A percentile compares a stretch with the other conserved stretches of the same genome.
These are phyloP conservation scores for Paradisaea rubra DNA, from an alignment of 2,113 vertebrate species.

Conservation along the genomic window DNA sequence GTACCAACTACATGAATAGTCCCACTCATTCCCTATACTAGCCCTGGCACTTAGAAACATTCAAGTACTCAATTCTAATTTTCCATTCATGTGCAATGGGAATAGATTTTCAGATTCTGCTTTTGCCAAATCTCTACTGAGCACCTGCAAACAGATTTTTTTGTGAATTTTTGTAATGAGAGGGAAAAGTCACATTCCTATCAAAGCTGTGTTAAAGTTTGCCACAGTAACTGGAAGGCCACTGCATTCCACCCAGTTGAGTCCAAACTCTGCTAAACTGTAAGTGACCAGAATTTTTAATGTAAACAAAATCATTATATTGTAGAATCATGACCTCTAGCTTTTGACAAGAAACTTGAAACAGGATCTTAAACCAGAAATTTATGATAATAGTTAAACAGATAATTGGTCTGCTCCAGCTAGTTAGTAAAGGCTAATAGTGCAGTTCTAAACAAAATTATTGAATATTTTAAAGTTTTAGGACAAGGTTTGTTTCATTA, in stretches of 20 bases:
- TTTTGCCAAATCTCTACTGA: neutral
- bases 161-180: neutral
- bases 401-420: neutral
- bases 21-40: neutral
- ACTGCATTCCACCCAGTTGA: fast-evolving
- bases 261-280: neutral
- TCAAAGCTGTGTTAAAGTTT: neutral
- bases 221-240: no score
- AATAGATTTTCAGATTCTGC: neutral
- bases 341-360: neutral
- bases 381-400: neutral
- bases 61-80: neutral
- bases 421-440: neutral
- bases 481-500: neutral
- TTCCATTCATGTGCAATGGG: neutral
- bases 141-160: neutral
- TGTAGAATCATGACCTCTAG: neutral
- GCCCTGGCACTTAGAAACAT: neutral
- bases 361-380: neutral
- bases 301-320: neutral
- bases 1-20: neutral
- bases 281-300: neutral
- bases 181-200: neutral
- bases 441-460: neutral
- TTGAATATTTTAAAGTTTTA: neutral